Evolutionary conservation across 2,113 vertebrate genomes (phyloP), one percentile per base, ranked within the genome.

Genomic region (Ia io): DNA sequence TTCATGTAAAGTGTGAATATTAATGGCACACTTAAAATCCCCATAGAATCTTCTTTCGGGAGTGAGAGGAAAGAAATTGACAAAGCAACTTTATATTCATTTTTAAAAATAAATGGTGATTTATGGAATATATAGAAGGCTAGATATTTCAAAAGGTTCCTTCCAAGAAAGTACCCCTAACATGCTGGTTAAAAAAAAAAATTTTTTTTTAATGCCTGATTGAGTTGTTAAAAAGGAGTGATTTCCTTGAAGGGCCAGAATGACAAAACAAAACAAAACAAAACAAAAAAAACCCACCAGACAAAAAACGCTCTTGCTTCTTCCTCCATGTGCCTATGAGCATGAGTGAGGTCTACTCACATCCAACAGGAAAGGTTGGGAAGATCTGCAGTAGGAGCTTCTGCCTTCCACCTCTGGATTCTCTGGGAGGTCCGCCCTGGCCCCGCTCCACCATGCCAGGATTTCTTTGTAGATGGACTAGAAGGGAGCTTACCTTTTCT

Each of bases 401-500:
- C 51, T 83, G 88, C 30, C 25, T 65, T 42, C 25, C n/a, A 28
- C 32, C 51, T 76, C 59, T 84, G 22, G 14, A 69, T 7, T 22
- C 65, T 56, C 37, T 63, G 32, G 71, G 14, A 79, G n/a, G 23
- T 6, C 14, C 14, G 3, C 4, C 17, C 65, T 4, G 1, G 44
- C 22, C 22, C 3, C 11, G 18, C 25, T 28, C 30, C 9, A 59
- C 9, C 30, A 11, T n/a, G 70, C 8, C 18, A 53, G 35, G 14
- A 53, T 67, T 84, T 69, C 40, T 56, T n/a, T 79, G 28, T 13
- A 69, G 65, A 73, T 42, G 59, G 40, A 61, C 22, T 79, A 0
- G 14, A 73, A 17, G 28, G 13, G 80, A 13, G 1, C 0, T 98
- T 98, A 99, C 98, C 98, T 98, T 94, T 98, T 99, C 76, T 98